phyloP scores from a whole-genome alignment of 2,113 vertebrate species.

The Pangasianodon hypophthalmus region DNA sequence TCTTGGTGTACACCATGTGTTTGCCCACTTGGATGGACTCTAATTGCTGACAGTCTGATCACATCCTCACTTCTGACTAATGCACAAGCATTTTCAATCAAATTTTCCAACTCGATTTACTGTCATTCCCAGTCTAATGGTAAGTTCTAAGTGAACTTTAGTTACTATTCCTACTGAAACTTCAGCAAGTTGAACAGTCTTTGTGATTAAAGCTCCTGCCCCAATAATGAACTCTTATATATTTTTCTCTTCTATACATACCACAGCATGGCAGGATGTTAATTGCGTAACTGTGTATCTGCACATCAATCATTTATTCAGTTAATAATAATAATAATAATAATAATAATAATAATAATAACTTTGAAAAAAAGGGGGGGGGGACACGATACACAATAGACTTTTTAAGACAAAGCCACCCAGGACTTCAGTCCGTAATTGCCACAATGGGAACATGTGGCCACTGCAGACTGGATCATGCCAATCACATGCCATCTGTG shows the following conservation, averaged over 20 bases:
- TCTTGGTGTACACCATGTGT: not conserved
- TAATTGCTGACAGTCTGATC: not conserved
- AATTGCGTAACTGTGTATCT: not conserved
- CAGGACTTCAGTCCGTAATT: slow-evolving; percentile 25
- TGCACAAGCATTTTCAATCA: not conserved
- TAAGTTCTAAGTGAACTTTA: too few relatives aligned
- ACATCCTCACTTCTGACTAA: not conserved
- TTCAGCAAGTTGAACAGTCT: not conserved
- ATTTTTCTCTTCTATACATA: not conserved
- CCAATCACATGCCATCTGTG: slow-evolving; percentile 44
- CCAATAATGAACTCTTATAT: not conserved
- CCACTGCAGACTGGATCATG: slow-evolving; percentile 45
- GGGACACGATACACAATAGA: not conserved
- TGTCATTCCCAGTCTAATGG: not conserved
- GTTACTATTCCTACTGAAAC: not conserved
- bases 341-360: not conserved
- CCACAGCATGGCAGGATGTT: not conserved
- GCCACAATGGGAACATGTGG: slow-evolving; percentile 50
- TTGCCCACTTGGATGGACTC: not conserved
- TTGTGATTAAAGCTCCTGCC: not conserved
- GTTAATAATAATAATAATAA: not conserved
- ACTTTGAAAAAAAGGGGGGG: not conserved
- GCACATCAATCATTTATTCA: not conserved
- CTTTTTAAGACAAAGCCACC: slow-evolving; percentile 15
- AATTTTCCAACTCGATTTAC: not conserved